Percentiles rank a stretch among this genome's conserved stretches.
Evolutionary conservation across 1,140 invertebrate species (phyloP).

Genomic region (Trachymyrmex cornetzi): DNA sequence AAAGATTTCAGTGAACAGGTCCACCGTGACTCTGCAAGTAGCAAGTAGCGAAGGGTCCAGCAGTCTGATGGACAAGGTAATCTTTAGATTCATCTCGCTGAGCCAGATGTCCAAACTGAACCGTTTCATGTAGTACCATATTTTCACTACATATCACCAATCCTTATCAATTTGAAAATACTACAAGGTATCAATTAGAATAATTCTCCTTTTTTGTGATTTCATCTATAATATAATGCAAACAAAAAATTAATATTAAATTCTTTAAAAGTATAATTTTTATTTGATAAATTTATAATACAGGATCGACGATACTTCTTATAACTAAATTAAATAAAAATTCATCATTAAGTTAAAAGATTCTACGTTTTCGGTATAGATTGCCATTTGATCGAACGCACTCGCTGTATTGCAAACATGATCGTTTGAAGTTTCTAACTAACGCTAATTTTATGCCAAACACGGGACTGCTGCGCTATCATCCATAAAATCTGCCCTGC

Average conservation of each 20-base stretch:
- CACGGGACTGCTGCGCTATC: background rate
- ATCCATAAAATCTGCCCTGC: slow-evolving; percentile 44
- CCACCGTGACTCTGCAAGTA: slow-evolving; percentile 71
- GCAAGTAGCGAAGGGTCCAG: slow-evolving; percentile 46
- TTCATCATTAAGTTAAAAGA: background rate
- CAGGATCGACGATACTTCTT: background rate
- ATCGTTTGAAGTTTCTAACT: slow-evolving; percentile 36
- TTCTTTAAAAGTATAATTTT: background rate
- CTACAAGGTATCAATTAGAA: background rate
- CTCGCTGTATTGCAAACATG: background rate
- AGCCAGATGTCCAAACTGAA: slow-evolving; percentile 72
- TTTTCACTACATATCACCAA: slow-evolving; percentile 46
- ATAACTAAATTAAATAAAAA: background rate
- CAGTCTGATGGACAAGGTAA: slow-evolving; percentile 58
- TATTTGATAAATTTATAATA: background rate
- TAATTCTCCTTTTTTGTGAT: background rate
- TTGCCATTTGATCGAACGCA: background rate
- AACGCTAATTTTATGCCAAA: slow-evolving; percentile 57
- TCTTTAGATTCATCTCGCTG: slow-evolving; percentile 67
- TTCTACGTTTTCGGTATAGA: background rate
- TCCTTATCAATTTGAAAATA: slow-evolving; percentile 20
- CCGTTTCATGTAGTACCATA: slow-evolving; percentile 7
- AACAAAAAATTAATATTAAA: background rate
- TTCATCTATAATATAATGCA: background rate
- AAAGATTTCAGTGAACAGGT: slow-evolving; percentile 70